phyloP scores from a whole-genome alignment of 2,888 invertebrate species.

The Drosophila kanekoi region DNA sequence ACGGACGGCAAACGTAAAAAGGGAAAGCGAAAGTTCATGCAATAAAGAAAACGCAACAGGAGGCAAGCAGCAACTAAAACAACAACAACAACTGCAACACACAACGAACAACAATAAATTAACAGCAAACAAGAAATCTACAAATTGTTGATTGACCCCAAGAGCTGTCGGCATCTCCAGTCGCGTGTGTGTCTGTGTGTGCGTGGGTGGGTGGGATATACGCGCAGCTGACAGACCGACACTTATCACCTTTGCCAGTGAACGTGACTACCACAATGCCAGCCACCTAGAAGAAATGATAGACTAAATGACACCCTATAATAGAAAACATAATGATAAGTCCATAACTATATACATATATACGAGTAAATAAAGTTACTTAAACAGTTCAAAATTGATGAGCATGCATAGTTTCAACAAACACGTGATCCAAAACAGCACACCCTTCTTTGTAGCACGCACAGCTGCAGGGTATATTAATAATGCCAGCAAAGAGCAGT shows the following conservation, averaged over 20 bases:
- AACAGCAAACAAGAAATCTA: conserved; percentile 44
- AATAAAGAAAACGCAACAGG: conserved; percentile 66
- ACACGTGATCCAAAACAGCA: not conserved
- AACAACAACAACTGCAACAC: conserved; percentile 24
- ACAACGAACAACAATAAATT: conserved; percentile 36
- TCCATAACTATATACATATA: not conserved
- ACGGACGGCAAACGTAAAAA: conserved; percentile 51
- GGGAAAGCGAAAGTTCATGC: conserved; percentile 76
- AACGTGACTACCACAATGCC: conserved; percentile 56
- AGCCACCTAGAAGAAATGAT: not conserved
- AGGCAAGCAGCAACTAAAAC: conserved; percentile 42
- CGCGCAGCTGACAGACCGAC: conserved; percentile 52
- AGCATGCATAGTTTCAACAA: not conserved
- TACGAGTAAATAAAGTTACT: no score
- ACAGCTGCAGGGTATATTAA: conserved; percentile 20
- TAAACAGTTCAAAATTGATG: no score
- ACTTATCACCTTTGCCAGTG: conserved; percentile 67
- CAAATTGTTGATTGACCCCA: conserved; percentile 69
- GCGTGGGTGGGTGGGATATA: conserved; percentile 49
- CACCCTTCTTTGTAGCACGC: not conserved
- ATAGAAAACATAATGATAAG: not conserved
- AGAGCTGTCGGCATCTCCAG: conserved; percentile 43
- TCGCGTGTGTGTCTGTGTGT: conserved; percentile 32
- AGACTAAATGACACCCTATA: conserved; percentile 2
- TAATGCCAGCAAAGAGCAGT: conserved; percentile 16